Conservation (phyloP, 2,113 vertebrate species). For the Chroicocephalus ridibundus region DNA sequence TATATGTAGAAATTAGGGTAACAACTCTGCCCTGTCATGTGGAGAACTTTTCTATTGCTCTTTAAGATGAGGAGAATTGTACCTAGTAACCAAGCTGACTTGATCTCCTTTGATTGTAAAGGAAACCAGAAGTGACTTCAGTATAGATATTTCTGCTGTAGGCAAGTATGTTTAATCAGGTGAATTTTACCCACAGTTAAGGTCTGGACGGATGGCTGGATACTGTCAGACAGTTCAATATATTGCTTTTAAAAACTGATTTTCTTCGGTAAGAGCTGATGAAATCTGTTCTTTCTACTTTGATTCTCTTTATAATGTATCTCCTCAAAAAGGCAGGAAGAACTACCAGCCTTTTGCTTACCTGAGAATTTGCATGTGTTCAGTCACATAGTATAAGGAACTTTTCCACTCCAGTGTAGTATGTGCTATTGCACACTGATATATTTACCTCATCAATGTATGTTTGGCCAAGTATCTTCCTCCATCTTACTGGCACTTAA, state of each 20-base stretch:
- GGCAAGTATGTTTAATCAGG: background rate
- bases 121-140: background rate
- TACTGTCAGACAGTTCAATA: background rate
- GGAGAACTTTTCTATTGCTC: background rate
- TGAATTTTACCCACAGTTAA: background rate
- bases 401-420: background rate
- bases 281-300: background rate
- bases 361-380: background rate
- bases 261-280: background rate
- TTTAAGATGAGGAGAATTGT: background rate
- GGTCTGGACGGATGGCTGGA: background rate
- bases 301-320: background rate
- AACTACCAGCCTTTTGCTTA: background rate
- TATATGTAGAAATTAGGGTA: background rate
- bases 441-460: background rate
- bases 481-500: background rate
- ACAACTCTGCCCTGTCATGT: background rate
- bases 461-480: background rate
- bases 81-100: background rate
- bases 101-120: background rate
- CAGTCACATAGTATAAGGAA: background rate
- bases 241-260: background rate
- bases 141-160: background rate
- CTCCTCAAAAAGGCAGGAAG: background rate
- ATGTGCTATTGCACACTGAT: background rate